Conservation (phyloP, 2,888 invertebrate species). For the Cyrtodaria siliqua region DNA sequence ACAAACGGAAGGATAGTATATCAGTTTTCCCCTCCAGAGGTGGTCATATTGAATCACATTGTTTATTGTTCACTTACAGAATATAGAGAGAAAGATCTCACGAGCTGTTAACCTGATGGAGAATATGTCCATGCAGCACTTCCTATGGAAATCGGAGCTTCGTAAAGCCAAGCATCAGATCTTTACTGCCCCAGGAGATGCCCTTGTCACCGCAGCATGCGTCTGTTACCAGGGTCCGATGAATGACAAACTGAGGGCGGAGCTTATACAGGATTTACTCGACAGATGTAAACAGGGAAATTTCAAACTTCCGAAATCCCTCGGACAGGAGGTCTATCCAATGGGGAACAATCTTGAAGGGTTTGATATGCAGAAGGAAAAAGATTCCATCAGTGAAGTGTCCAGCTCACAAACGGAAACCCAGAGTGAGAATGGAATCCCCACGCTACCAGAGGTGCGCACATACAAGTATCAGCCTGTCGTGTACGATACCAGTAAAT, state of each 20-base stretch:
- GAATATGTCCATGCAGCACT: conserved; percentile 83
- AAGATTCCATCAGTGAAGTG: conserved; percentile 63
- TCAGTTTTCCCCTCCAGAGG: too few relatives aligned
- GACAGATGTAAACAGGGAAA: conserved; percentile 77
- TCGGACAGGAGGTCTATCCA: conserved; percentile 66
- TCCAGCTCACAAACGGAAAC: conserved; percentile 65
- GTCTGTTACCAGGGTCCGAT: conserved; percentile 84
- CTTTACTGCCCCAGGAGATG: conserved; percentile 82
- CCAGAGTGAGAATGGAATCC: conserved; percentile 62
- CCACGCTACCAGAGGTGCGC: conserved; percentile 69
- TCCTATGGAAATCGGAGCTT: conserved; percentile 82
- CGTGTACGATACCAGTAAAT: conserved; percentile 79
- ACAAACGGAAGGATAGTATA: too few relatives aligned
- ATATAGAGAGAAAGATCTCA: conserved; percentile 80
- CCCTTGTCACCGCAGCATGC: conserved; percentile 82
- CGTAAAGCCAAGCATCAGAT: conserved; percentile 78
- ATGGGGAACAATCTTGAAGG: conserved; percentile 57
- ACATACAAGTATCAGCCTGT: conserved; percentile 79
- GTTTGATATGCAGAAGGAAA: conserved; percentile 61
- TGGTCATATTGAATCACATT: too few relatives aligned
- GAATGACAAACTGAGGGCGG: conserved; percentile 78
- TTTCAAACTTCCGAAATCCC: conserved; percentile 60
- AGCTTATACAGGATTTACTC: conserved; percentile 82
- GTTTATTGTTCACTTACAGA: conserved; percentile 73
- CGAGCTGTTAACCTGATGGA: conserved; percentile 83